Conservation (phyloP, 2,888 invertebrate species). For the Trilocha varians region DNA sequence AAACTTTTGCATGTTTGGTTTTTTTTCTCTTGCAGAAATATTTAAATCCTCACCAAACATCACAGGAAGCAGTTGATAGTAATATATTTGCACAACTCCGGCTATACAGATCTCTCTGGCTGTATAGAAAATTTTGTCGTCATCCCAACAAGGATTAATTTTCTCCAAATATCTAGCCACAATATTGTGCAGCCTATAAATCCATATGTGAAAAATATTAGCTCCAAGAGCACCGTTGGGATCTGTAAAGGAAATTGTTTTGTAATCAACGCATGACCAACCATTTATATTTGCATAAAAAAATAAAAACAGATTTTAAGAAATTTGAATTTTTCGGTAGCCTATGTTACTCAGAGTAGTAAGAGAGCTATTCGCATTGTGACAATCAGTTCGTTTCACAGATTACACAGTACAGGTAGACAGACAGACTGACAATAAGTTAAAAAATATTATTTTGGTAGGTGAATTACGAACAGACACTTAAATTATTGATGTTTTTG, state of each 20-base stretch:
- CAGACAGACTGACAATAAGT: too few relatives aligned
- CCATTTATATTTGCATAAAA: too few relatives aligned
- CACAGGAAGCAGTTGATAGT: conserved; percentile 10
- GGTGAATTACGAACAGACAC: too few relatives aligned
- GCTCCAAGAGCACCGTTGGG: conserved; percentile 6
- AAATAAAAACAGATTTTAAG: too few relatives aligned
- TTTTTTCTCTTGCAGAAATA: neutral
- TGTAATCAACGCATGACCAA: too few relatives aligned
- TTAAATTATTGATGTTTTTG: too few relatives aligned
- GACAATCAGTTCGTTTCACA: too few relatives aligned
- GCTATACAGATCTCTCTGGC: conserved; percentile 15
- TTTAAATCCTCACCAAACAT: conserved; percentile 8
- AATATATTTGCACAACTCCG: conserved; percentile 5
- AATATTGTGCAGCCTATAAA: conserved; percentile 12
- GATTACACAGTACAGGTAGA: too few relatives aligned
- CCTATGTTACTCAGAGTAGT: too few relatives aligned
- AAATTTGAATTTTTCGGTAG: too few relatives aligned
- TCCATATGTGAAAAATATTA: conserved; percentile 1
- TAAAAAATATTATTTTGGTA: too few relatives aligned
- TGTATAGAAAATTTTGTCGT: conserved; percentile 11
- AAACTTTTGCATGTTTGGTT: neutral
- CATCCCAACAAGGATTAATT: conserved; percentile 15
- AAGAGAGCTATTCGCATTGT: too few relatives aligned
- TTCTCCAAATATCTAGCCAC: conserved; percentile 7
- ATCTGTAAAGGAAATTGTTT: conserved; percentile 4